Evolutionary conservation across 2,888 invertebrate species (phyloP).

Genomic region (Galerucella pusilla): DNA sequence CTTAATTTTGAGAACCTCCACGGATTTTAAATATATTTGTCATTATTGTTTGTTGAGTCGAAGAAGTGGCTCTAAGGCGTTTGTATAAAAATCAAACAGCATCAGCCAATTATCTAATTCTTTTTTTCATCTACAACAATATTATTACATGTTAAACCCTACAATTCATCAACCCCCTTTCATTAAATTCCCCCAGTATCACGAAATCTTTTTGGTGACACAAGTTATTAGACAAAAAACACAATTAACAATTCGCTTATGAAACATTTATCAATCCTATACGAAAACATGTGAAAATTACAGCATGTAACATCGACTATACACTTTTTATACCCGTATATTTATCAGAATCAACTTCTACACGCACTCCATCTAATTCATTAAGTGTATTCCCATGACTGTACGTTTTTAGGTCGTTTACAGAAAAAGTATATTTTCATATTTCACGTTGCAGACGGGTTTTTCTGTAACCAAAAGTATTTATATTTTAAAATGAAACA

Average conservation of each 20-base stretch:
- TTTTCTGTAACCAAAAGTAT: background rate
- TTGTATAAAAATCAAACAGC: too few relatives aligned
- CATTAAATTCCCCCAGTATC: background rate
- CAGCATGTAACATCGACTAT: background rate
- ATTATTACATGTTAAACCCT: background rate
- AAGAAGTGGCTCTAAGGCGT: too few relatives aligned
- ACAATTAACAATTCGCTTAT: background rate
- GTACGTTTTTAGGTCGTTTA: background rate
- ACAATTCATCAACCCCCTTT: background rate
- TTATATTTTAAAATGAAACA: too few relatives aligned
- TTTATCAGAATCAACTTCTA: slow-evolving; percentile 10
- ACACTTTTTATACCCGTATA: slow-evolving; percentile 4
- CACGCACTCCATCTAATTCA: slow-evolving; percentile 18
- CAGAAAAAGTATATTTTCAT: background rate
- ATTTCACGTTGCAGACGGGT: background rate
- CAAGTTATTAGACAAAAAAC: slow-evolving; percentile 1
- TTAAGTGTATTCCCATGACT: slow-evolving; percentile 8
- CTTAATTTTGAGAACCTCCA: too few relatives aligned
- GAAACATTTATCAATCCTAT: background rate
- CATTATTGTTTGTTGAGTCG: too few relatives aligned
- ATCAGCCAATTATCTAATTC: too few relatives aligned
- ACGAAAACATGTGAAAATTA: slow-evolving; percentile 5
- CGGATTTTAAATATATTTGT: too few relatives aligned
- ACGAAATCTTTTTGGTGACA: background rate
- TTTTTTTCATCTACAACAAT: background rate